phyloP scores from a whole-genome alignment of 23 tunicate species.

The Halocynthia aurantium region DNA sequence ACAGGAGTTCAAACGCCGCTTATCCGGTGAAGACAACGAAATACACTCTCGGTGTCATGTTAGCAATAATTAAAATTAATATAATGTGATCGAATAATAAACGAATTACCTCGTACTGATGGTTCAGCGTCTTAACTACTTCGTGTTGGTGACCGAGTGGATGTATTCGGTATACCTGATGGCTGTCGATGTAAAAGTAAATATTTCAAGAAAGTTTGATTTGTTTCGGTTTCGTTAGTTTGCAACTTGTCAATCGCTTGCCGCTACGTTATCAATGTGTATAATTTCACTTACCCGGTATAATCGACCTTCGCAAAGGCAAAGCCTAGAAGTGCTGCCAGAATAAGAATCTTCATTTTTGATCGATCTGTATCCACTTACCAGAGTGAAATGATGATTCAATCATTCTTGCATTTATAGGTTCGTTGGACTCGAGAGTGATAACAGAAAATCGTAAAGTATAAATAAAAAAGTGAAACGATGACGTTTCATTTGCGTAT shows the following conservation, averaged over 20 bases:
- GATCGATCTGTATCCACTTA: too few species aligned
- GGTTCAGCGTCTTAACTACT: neutral
- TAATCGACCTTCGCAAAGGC: slow-evolving; percentile 18
- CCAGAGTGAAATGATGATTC: too few species aligned
- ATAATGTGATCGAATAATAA: neutral
- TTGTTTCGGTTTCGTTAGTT: neutral
- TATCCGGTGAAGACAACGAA: too few species aligned
- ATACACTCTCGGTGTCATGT: too few species aligned
- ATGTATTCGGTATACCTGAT: neutral
- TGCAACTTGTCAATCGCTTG: neutral
- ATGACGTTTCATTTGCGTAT: too few species aligned
- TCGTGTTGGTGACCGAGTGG: neutral
- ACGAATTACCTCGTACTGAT: neutral
- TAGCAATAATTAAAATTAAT: neutral
- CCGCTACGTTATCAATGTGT: too few species aligned
- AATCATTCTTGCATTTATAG: too few species aligned
- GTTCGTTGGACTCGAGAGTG: too few species aligned
- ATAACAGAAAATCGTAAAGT: too few species aligned
- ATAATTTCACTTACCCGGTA: slow-evolving; percentile 8
- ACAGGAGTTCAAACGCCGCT: neutral
- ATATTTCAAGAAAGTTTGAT: neutral
- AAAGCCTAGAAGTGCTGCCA: slow-evolving; percentile 1
- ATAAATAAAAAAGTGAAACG: too few species aligned
- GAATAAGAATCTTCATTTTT: neutral
- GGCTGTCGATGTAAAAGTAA: neutral